Percentiles rank a stretch among this genome's conserved stretches.
Conservation (phyloP, 2,888 invertebrate species). For the Entomobrya proxima region DNA sequence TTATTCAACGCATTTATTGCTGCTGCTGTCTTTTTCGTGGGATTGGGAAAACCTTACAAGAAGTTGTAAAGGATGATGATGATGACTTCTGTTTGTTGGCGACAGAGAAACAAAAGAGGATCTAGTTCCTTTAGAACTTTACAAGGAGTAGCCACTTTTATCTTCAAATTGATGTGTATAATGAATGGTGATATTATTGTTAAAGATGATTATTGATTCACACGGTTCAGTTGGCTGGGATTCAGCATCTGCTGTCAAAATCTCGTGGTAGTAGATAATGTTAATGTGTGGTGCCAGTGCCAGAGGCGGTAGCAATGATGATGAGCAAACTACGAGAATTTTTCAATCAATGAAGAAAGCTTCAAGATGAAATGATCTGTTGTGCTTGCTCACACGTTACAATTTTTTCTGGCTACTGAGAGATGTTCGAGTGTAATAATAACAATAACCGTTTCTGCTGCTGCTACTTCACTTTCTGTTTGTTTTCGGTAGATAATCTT, state of each 20-base stretch:
- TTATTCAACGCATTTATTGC: not conserved
- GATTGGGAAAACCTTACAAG: constrained; percentile 42
- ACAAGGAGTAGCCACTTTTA: not conserved
- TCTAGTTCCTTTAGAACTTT: constrained; percentile 27
- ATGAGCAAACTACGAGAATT: too few relatives aligned
- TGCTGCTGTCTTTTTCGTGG: constrained; percentile 35
- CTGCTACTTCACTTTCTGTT: constrained; percentile 23
- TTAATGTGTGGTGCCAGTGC: constrained; percentile 1
- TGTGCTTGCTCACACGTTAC: not conserved
- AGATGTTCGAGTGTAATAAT: constrained; percentile 38
- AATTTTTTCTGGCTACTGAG: not conserved
- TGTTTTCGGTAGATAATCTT: constrained; percentile 46
- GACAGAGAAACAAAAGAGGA: constrained; percentile 31
- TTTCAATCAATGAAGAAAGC: constrained; percentile 49
- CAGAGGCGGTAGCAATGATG: constrained; percentile 31
- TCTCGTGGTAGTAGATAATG: not conserved
- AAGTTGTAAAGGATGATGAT: too few relatives aligned
- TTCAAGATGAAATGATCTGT: not conserved
- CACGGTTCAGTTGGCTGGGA: constrained; percentile 62
- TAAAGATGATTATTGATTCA: constrained; percentile 62
- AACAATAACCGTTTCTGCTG: constrained; percentile 57
- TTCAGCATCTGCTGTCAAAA: constrained; percentile 43
- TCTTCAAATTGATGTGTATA: constrained; percentile 41
- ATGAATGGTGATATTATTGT: constrained; percentile 52
- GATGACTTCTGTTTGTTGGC: constrained; percentile 33